Conservation (phyloP, 2,888 invertebrate species). For the Perizoma affinitatum region DNA sequence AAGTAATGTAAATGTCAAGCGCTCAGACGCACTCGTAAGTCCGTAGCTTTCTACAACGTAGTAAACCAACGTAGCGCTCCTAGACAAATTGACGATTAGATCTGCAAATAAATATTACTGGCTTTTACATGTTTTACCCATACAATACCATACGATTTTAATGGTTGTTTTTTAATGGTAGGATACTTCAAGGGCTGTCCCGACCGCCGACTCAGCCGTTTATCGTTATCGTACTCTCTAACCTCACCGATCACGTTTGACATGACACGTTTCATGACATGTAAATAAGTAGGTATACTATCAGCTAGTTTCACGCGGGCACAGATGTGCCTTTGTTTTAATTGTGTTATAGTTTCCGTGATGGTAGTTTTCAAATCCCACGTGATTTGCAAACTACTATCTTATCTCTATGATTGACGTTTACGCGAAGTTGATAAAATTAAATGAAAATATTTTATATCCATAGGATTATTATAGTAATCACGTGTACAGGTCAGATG, state of each 20-base stretch:
- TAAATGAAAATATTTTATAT: too few relatives aligned
- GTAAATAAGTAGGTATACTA: constrained; percentile 28
- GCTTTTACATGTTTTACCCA: background rate
- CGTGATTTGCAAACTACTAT: too few relatives aligned
- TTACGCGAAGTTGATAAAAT: constrained; percentile 7
- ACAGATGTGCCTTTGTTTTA: constrained; percentile 39
- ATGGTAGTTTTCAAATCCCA: constrained; percentile 31
- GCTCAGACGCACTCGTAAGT: constrained; percentile 16
- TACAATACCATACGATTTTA: too few relatives aligned
- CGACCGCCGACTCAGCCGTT: constrained; percentile 1
- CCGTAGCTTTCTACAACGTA: constrained; percentile 31
- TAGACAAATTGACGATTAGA: constrained; percentile 2
- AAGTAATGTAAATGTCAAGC: constrained; percentile 46
- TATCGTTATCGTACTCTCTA: background rate
- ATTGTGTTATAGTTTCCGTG: constrained; percentile 32
- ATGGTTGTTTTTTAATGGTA: too few relatives aligned
- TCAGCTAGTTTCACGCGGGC: constrained; percentile 24
- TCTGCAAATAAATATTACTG: too few relatives aligned
- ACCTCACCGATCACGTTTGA: constrained; percentile 11
- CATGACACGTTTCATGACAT: constrained; percentile 28
- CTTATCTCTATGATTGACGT: constrained; percentile 28
- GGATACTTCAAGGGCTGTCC: too few relatives aligned
- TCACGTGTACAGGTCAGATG: too few relatives aligned
- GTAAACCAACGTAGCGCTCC: constrained; percentile 9
- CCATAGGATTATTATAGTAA: too few relatives aligned